These are phyloP conservation scores for Echinops telfairi DNA, from an alignment of 2,113 vertebrate species.

Conservation along the genomic window DNA sequence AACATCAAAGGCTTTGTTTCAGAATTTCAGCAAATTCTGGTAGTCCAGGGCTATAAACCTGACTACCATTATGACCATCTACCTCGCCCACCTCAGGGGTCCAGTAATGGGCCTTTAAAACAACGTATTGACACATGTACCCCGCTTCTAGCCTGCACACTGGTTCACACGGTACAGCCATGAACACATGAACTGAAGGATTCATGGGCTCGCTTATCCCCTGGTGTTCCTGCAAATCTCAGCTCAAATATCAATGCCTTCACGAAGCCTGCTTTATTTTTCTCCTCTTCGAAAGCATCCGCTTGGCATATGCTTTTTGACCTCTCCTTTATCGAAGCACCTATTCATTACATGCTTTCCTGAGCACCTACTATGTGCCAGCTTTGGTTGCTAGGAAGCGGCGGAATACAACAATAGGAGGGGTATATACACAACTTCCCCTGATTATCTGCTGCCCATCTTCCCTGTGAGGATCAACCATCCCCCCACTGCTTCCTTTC, in stretches of 20 bases:
- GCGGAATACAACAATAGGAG: no score
- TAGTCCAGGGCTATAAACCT: neutral
- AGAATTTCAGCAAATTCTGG: slow-evolving; percentile 11
- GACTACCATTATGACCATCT: neutral
- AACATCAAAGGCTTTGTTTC: neutral
- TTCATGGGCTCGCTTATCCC: neutral
- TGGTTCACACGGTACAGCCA: neutral
- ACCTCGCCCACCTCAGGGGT: neutral
- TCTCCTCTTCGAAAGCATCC: neutral
- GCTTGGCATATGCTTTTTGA: no score
- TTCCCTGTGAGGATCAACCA: neutral
- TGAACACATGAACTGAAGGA: neutral
- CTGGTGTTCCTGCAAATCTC: neutral
- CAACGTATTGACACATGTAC: neutral
- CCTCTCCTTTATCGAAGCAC: neutral
- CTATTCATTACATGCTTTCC: neutral
- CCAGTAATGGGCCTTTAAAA: neutral
- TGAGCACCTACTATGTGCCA: neutral
- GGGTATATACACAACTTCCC: no score
- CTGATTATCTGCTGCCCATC: neutral
- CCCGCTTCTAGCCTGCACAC: neutral
- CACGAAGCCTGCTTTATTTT: neutral
- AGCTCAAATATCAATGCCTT: neutral
- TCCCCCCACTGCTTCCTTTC: neutral
- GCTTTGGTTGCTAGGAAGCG: no score